Evolutionary conservation across 2,888 invertebrate genomes (phyloP).

Genomic region (Periphyllus acericola): DNA sequence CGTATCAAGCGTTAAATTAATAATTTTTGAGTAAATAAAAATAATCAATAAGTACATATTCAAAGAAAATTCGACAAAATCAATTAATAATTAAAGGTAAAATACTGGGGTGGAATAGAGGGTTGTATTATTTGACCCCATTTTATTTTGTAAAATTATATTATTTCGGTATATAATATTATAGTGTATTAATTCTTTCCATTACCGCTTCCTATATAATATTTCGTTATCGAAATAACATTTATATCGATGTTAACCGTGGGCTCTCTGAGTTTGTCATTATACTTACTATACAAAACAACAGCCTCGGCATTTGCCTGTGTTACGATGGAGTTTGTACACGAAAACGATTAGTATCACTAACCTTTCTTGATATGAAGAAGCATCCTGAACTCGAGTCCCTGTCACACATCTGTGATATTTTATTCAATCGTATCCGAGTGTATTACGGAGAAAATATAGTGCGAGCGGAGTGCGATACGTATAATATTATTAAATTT

Average conservation of each 20-base stretch:
- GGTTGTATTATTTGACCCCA: neutral
- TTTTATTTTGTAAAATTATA: neutral
- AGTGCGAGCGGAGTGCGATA: too few relatives aligned
- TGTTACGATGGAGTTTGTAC: neutral
- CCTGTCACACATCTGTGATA: slow-evolving; percentile 74
- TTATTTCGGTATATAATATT: too few relatives aligned
- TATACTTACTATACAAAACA: neutral
- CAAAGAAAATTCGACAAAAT: neutral
- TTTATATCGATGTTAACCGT: too few relatives aligned
- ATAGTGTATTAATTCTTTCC: too few relatives aligned
- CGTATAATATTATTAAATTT: neutral
- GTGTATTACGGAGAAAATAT: neutral
- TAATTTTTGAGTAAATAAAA: neutral
- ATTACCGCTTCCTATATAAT: too few relatives aligned
- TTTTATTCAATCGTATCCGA: neutral
- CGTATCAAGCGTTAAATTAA: too few relatives aligned
- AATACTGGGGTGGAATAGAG: neutral
- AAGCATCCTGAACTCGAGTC: slow-evolving; percentile 77
- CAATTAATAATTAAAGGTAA: slow-evolving; percentile 5
- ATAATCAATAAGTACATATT: neutral
- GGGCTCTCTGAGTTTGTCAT: neutral
- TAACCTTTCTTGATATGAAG: slow-evolving; percentile 73
- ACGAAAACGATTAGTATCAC: slow-evolving; percentile 12
- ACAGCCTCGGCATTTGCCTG: neutral
- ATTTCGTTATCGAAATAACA: too few relatives aligned